Percentiles rank a stretch among this genome's conserved stretches.
These are phyloP conservation scores for Tonatia bakeri DNA, from an alignment of 2,113 vertebrate species.

Conservation along the genomic window DNA sequence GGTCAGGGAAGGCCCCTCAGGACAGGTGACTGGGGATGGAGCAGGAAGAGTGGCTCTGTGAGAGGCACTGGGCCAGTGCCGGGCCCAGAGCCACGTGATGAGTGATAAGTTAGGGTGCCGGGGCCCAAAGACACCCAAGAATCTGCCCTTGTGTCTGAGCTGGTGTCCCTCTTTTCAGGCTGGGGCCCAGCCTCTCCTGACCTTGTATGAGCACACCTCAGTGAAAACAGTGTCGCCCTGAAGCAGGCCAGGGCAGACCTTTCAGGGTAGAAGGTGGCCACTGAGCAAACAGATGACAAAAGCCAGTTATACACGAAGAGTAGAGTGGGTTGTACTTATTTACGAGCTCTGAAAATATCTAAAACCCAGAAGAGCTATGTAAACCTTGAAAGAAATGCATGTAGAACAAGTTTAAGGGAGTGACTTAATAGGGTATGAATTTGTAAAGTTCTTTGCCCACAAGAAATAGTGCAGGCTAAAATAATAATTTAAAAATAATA, in stretches of 20 bases:
- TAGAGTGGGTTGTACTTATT: not conserved
- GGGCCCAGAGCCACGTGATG: fast-evolving
- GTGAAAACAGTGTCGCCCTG: fast-evolving
- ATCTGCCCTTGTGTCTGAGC: not conserved
- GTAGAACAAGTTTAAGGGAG: not conserved
- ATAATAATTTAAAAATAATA: not conserved
- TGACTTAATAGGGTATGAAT: not conserved
- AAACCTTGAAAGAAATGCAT: not conserved
- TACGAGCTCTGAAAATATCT: not conserved
- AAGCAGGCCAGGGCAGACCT: too few species aligned
- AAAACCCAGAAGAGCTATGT: not conserved
- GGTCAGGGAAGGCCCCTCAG: not conserved
- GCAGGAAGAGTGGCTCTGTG: not conserved
- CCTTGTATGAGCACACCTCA: not conserved
- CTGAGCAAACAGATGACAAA: not conserved
- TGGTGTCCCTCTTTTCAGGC: not conserved
- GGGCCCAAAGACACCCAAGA: not conserved
- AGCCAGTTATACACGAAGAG: not conserved
- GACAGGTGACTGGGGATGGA: not conserved
- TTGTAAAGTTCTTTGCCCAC: not conserved
- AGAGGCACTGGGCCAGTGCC: not conserved
- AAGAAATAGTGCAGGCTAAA: not conserved
- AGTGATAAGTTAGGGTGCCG: fast-evolving
- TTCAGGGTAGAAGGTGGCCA: not conserved
- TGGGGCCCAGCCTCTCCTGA: not conserved